phyloP scores from a whole-genome alignment of 2,113 vertebrate genomes.

The Irena cyanogastra region DNA sequence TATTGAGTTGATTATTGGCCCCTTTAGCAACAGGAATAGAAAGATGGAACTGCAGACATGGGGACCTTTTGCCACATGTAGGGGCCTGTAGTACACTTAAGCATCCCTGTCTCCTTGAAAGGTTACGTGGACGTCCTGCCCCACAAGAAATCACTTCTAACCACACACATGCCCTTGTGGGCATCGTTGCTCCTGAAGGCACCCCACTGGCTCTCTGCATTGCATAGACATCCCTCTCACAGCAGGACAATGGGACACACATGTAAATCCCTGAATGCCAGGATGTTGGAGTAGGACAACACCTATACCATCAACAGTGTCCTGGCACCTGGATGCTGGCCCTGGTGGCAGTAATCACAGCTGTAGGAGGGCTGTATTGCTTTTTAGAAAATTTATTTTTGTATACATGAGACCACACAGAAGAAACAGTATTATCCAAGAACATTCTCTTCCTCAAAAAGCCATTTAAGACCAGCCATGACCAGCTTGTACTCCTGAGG shows the following conservation, averaged over 20 bases:
- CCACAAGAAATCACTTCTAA: background rate
- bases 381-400: background rate
- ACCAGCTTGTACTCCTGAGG: background rate
- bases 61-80: background rate
- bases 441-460: background rate
- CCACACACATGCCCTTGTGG: background rate
- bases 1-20: background rate
- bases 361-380: background rate
- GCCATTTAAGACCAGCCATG: background rate
- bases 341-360: background rate
- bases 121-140: background rate
- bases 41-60: background rate
- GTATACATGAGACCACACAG: background rate
- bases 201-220: background rate
- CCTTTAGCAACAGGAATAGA: background rate
- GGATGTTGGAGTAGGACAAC: background rate
- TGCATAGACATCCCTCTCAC: background rate
- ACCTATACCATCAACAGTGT: background rate
- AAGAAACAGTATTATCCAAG: background rate
- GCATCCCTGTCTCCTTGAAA: background rate
- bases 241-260: background rate
- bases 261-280: background rate
- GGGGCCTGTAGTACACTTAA: background rate
- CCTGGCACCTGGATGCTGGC: background rate
- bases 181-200: accelerated